phyloP scores from a whole-genome alignment of 2,888 invertebrate genomes.

The Polymixis flavicincta region DNA sequence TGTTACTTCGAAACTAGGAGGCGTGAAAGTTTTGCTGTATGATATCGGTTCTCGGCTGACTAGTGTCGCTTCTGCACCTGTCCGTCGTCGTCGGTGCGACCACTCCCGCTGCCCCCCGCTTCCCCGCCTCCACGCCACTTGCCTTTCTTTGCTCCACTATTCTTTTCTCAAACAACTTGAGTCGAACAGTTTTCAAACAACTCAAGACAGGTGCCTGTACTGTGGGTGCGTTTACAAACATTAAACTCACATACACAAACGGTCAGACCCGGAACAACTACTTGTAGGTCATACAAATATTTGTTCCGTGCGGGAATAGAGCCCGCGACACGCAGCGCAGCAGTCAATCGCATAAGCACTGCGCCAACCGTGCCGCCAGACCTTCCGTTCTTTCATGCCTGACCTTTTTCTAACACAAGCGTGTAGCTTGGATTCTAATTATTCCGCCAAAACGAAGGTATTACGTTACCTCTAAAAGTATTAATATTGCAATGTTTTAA shows the following conservation, averaged over 20 bases:
- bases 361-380: too few relatives aligned
- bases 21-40: too few relatives aligned
- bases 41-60: not conserved
- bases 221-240: too few relatives aligned
- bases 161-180: conserved; percentile 22
- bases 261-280: too few relatives aligned
- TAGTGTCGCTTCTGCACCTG: not conserved
- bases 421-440: not conserved
- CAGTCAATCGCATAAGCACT: too few relatives aligned
- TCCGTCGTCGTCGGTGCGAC: not conserved
- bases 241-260: too few relatives aligned
- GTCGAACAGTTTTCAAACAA: conserved; percentile 25
- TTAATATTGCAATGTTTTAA: not conserved
- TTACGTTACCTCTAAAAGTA: not conserved
- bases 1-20: not conserved
- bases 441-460: not conserved
- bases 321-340: too few relatives aligned
- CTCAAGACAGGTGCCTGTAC: too few relatives aligned
- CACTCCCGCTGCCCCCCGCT: not conserved
- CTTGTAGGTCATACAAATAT: too few relatives aligned
- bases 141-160: conserved; percentile 13
- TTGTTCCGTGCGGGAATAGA: too few relatives aligned
- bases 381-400: too few relatives aligned
- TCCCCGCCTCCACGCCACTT: not conserved
- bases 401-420: not conserved